phyloP scores from a whole-genome alignment of 2,888 invertebrate species.

The Drymonia ruficornis region DNA sequence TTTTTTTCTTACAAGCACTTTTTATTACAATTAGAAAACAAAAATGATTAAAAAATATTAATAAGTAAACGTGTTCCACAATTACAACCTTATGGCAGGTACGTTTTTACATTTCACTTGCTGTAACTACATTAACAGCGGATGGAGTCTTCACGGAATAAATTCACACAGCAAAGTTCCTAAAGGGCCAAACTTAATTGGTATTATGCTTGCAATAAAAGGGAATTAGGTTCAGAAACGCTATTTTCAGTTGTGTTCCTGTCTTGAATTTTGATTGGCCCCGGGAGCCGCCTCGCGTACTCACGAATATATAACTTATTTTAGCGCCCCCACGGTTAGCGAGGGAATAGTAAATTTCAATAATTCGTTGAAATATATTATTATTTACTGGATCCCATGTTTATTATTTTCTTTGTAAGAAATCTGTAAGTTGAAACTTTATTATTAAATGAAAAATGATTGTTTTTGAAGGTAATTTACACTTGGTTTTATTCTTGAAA shows the following conservation, averaged over 20 bases:
- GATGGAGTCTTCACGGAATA: neutral
- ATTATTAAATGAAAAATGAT: no score
- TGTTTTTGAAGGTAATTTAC: no score
- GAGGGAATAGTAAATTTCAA: neutral
- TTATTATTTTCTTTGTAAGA: no score
- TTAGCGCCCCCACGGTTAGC: slow-evolving; percentile 7
- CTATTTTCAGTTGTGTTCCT: slow-evolving; percentile 49
- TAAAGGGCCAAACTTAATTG: slow-evolving; percentile 40
- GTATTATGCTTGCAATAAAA: slow-evolving; percentile 52
- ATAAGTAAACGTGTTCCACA: neutral
- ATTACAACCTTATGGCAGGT: neutral
- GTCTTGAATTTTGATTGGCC: slow-evolving; percentile 58
- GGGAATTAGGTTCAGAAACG: slow-evolving; percentile 50
- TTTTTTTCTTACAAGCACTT: no score
- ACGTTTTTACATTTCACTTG: neutral
- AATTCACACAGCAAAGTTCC: slow-evolving; percentile 15
- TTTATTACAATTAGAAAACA: no score
- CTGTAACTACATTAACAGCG: neutral
- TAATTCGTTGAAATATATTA: neutral
- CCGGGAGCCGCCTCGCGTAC: slow-evolving; percentile 4
- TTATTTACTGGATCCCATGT: no score
- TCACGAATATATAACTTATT: slow-evolving; percentile 19
- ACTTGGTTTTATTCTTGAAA: no score
- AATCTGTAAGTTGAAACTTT: no score
- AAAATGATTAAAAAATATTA: no score